Conservation (phyloP, 2,888 invertebrate genomes). For the Drosophila subquinaria region DNA sequence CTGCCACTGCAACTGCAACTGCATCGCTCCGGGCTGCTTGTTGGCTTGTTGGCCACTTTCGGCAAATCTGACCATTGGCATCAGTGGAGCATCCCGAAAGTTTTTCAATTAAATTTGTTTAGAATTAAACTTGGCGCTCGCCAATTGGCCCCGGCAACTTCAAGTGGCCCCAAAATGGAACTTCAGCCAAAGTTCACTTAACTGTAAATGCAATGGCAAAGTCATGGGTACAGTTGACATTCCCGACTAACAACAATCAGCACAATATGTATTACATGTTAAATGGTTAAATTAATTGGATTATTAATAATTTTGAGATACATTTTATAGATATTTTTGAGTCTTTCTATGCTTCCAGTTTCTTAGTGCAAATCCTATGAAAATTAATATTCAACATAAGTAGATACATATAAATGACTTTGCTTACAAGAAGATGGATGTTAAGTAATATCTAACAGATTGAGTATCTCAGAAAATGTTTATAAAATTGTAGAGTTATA, state of each 20-base stretch:
- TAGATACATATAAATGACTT: no score
- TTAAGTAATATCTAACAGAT: no score
- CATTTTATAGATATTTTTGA: no score
- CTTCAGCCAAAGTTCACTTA: constrained; percentile 46
- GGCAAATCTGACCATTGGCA: constrained; percentile 66
- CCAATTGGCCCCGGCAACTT: constrained; percentile 37
- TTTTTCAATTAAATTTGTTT: constrained; percentile 81
- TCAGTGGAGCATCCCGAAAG: constrained; percentile 61
- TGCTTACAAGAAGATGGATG: no score
- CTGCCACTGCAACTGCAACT: constrained; percentile 9
- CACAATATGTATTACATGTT: not conserved
- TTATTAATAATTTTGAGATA: not conserved
- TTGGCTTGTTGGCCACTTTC: constrained; percentile 25
- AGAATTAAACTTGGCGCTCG: constrained; percentile 74
- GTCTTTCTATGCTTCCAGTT: no score
- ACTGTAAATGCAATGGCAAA: constrained; percentile 47
- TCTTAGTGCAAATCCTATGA: no score
- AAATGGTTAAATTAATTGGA: not conserved
- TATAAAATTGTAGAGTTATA: no score
- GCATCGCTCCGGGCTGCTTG: constrained; percentile 1
- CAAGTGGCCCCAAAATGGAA: constrained; percentile 19
- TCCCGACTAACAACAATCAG: constrained; percentile 1
- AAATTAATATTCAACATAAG: no score
- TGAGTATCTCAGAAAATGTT: no score
- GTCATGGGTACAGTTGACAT: constrained; percentile 12